These are phyloP conservation scores for Sphyrna mokarran DNA, from an alignment of 2,113 vertebrate genomes.

Conservation along the genomic window DNA sequence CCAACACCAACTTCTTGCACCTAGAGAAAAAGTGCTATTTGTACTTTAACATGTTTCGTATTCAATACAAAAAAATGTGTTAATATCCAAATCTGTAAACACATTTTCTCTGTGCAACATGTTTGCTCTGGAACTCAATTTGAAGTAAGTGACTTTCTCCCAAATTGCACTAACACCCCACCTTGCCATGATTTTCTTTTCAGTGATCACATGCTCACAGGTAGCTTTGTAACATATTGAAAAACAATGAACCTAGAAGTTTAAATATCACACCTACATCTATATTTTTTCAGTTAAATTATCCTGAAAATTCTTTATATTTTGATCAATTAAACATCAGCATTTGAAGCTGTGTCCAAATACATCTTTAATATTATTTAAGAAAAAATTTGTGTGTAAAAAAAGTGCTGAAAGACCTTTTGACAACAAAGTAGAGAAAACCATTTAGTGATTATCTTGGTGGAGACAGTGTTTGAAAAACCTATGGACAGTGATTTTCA, in stretches of 20 bases:
- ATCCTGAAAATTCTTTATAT: not conserved
- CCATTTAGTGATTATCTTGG: not conserved
- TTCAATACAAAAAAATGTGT: not conserved
- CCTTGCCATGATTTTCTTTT: not conserved
- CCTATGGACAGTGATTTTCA: not conserved
- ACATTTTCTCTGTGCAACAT: not conserved
- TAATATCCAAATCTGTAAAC: not conserved
- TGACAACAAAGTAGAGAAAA: not conserved
- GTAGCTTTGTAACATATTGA: not conserved
- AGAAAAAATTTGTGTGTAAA: not conserved
- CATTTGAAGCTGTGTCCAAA: not conserved
- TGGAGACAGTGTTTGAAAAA: not conserved
- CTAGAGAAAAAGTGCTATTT: conserved; percentile 1
- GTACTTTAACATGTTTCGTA: not conserved
- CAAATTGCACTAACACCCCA: not conserved
- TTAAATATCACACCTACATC: not conserved
- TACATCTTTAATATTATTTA: not conserved
- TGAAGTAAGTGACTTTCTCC: not conserved
- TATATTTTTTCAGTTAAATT: not conserved
- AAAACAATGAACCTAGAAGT: not conserved
- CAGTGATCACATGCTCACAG: not conserved
- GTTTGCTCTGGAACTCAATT: not conserved
- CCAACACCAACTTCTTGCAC: not conserved
- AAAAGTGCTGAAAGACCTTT: not conserved
- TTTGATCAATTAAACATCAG: not conserved